Evolutionary conservation across 2,797 vertebrate species (phyloP).

Genomic region (Acrocephalus scirpaceus): DNA sequence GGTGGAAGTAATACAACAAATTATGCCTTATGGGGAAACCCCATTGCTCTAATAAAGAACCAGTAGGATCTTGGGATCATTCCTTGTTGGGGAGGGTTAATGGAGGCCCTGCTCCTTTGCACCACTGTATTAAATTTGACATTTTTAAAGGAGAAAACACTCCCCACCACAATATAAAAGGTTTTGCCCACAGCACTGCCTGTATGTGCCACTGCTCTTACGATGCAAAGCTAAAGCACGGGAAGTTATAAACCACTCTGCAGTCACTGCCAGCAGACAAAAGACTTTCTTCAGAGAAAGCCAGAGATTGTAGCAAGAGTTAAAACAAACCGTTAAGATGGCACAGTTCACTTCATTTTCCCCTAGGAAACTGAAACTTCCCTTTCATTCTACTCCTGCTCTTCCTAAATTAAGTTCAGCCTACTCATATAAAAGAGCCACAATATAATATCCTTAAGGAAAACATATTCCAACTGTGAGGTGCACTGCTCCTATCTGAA

Average conservation of each 20-base stretch:
- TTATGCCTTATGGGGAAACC: constrained; percentile 52
- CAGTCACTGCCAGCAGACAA: constrained; percentile 37
- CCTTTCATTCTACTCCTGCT: constrained; percentile 38
- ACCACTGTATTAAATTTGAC: constrained; percentile 37
- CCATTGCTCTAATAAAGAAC: constrained; percentile 50
- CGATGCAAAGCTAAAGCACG: not conserved
- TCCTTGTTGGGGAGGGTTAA: constrained; percentile 48
- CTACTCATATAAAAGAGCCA: constrained; percentile 29
- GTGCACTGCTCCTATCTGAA: constrained; percentile 16
- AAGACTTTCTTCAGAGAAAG: constrained; percentile 11
- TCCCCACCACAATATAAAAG: constrained; percentile 40
- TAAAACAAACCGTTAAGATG: constrained; percentile 35
- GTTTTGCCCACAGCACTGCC: constrained; percentile 44
- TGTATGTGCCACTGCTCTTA: not conserved
- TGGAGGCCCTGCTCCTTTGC: constrained; percentile 56
- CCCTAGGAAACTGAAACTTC: constrained; percentile 56
- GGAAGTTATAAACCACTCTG: constrained; percentile 47
- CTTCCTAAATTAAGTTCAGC: constrained; percentile 54
- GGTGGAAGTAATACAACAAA: constrained; percentile 61
- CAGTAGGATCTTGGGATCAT: constrained; percentile 22
- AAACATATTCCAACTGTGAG: constrained; percentile 15
- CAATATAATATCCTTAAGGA: constrained; percentile 41
- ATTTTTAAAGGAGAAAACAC: constrained; percentile 60
- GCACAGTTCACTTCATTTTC: constrained; percentile 39
- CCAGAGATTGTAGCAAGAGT: constrained; percentile 16